Percentiles rank a stretch among this genome's conserved stretches.
Conservation (phyloP, 2,888 invertebrate species). For the Cremastobaeus sp. region DNA sequence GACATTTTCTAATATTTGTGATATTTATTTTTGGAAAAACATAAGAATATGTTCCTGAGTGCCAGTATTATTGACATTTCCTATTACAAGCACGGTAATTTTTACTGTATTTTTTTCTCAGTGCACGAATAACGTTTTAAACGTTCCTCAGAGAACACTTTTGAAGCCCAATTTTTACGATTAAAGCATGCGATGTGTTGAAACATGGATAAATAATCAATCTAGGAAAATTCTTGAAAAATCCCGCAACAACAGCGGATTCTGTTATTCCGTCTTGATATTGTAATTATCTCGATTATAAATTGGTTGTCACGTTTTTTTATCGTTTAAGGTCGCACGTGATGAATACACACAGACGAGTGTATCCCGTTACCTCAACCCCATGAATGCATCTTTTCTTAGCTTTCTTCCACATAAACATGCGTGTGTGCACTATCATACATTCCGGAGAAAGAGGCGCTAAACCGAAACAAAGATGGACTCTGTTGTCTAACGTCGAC, state of each 20-base stretch:
- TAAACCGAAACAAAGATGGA: conserved; percentile 57
- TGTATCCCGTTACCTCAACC: conserved; percentile 72
- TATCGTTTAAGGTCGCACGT: conserved; percentile 70
- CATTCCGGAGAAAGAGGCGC: conserved; percentile 21
- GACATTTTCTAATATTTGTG: too few species aligned
- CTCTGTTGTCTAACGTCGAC: conserved; percentile 59
- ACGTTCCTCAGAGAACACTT: too few species aligned
- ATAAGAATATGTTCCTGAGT: too few species aligned
- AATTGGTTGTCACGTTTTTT: conserved; percentile 72
- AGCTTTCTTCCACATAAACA: conserved; percentile 11
- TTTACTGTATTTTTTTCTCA: too few species aligned
- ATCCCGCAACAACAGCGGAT: conserved; percentile 53
- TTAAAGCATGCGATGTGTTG: too few species aligned
- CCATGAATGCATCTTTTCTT: conserved; percentile 46
- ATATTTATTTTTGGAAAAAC: too few species aligned
- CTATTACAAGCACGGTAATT: too few species aligned
- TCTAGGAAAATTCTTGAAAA: conserved; percentile 2
- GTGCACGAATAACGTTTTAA: too few species aligned
- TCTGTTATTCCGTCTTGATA: conserved; percentile 66
- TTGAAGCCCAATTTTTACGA: too few species aligned
- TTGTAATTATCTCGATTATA: conserved; percentile 76
- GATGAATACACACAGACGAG: conserved; percentile 74
- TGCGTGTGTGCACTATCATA: conserved; percentile 6
- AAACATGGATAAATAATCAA: conserved; percentile 3
- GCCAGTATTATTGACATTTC: too few species aligned